Base-by-base conservation (phyloP, 1,140 invertebrate genomes). In the Stegodyphus mimosarum region DNA sequence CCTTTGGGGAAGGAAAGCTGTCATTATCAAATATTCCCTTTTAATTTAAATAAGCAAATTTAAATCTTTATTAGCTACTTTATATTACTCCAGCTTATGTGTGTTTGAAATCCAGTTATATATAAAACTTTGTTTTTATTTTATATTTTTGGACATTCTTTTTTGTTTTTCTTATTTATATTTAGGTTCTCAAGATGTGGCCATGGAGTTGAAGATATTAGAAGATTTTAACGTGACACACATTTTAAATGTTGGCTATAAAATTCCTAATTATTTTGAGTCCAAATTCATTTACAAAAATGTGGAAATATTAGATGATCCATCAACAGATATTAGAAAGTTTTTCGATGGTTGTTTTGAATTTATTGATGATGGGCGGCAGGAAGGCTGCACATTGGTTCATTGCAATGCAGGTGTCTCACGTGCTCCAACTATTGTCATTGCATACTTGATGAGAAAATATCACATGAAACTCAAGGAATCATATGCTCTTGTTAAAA, bases 331-430 rank as follows among this genome's bases (percentile, higher is more conserved):
- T 50, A 87, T 90, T 48, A 79, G 71, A 17, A 85, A 81, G 76
- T 88, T 90, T 83, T 90, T 91, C 86, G 83, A 88, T 67, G 86
- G 87, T 53, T 89, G 89, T 73, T 88, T 90, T 71, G 80, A 89
- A 15, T 91, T 90, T 71, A 92, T 91, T 53, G 87, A 90, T 50
- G 87, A 77, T 89, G 89, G 88, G 13, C 52, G 88, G 7, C 79
- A 88, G 17, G 90, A 88, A 67, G 92, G 93, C 50, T 94, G 94
- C 90, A 92, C 97, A 76, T 92, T 97, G 79, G 94, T 98, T 1
- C 96, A 98, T 90, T 98, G 97, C 89, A 97, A 97, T 90, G 95
- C 96, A 6, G 97, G 97, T 9, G 93, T 97, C 4, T 98, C 96
- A 11, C 91, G 97, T 18, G 95, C 96, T n/a, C 92, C 96, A 6